Evolutionary conservation across 2,113 vertebrate genomes (phyloP), one percentile per base, ranked within the genome.

Genomic region (Prietella phreatophila): DNA sequence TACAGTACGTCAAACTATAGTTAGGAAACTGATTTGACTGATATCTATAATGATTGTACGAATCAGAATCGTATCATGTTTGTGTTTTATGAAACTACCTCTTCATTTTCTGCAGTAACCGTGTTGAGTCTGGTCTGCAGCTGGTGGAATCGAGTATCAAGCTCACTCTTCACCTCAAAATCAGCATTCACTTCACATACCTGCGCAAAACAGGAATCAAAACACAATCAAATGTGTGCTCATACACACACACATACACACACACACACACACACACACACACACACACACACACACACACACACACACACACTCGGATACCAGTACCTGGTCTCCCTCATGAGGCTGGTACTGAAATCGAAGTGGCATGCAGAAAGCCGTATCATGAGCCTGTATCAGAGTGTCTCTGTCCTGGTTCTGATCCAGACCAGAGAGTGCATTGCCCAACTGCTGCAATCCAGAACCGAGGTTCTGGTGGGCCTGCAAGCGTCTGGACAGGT

Each of bases 331-430:
- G 91, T 98, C 97, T 1, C 95, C 96, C 2, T 97, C 96, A 0
- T 98, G 96, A 2, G 97, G 96, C 82, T 96, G 96, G 91, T 96
- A 97, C 85, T 95, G 94, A 85, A 98, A 97, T 81, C 92, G 94
- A 0, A 92, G 89, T 0, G 97, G 96, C 87, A 95, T 94, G 60
- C 96, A 97, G 93, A 97, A 98, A 84, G 95, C 94, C 0, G 88
- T 88, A 8, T 93, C 91, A 19, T 97, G 94, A 67, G 96, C 94
- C 92, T 96, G 94, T 82, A 98, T 93, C 69, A 98, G 92, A 30
- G 91, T 89, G 91, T 96, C 95, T 88, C 96, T 94, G 91, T 98
- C 97, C 8, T 93, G 95, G 33, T 89, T 89, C 76, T 97, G 95
- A 89, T 96, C 95, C 76, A 98, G 92, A 25, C 87, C 91, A 0